Evolutionary conservation across 2,888 invertebrate genomes (phyloP).

Genomic region (Drosophila eohydei): DNA sequence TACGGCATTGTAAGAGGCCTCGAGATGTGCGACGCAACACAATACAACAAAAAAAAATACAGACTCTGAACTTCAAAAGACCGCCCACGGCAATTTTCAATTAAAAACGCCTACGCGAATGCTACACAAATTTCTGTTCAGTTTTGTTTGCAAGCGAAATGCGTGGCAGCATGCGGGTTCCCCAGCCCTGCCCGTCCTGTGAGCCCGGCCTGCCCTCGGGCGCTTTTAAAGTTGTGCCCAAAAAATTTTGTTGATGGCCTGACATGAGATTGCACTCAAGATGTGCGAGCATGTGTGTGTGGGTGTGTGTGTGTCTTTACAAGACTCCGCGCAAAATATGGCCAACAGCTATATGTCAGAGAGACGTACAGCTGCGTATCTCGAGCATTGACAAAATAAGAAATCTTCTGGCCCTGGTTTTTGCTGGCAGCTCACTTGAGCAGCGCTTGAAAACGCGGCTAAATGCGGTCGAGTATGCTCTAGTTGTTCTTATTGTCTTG

Average conservation of each 20-base stretch:
- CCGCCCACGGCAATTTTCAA: slow-evolving; percentile 76
- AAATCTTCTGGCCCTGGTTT: not conserved
- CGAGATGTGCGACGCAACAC: slow-evolving; percentile 2
- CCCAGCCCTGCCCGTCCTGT: not conserved
- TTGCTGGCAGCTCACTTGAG: slow-evolving; percentile 17
- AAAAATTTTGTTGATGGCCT: slow-evolving; percentile 43
- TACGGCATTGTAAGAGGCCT: slow-evolving; percentile 21
- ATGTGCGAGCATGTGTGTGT: slow-evolving; percentile 26
- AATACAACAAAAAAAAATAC: not conserved
- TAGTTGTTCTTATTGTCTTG: slow-evolving; percentile 4
- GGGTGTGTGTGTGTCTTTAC: slow-evolving; percentile 12
- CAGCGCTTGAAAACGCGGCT: slow-evolving; percentile 20
- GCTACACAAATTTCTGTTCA: slow-evolving; percentile 30
- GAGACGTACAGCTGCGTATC: slow-evolving; percentile 5
- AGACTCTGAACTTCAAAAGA: slow-evolving; percentile 65
- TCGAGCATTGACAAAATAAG: slow-evolving; percentile 15
- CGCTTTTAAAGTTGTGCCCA: slow-evolving; percentile 53
- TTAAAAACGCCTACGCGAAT: slow-evolving; percentile 70
- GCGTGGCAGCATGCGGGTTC: slow-evolving; percentile 34
- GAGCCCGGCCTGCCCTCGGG: slow-evolving; percentile 17
- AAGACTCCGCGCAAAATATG: slow-evolving; percentile 20
- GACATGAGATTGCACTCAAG: slow-evolving; percentile 76
- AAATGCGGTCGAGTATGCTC: slow-evolving; percentile 40
- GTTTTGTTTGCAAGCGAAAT: slow-evolving; percentile 21
- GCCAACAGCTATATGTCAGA: slow-evolving; percentile 70